These are phyloP conservation scores for Synanthedon myopaeformis DNA, from an alignment of 2,888 invertebrate species.

Conservation along the genomic window DNA sequence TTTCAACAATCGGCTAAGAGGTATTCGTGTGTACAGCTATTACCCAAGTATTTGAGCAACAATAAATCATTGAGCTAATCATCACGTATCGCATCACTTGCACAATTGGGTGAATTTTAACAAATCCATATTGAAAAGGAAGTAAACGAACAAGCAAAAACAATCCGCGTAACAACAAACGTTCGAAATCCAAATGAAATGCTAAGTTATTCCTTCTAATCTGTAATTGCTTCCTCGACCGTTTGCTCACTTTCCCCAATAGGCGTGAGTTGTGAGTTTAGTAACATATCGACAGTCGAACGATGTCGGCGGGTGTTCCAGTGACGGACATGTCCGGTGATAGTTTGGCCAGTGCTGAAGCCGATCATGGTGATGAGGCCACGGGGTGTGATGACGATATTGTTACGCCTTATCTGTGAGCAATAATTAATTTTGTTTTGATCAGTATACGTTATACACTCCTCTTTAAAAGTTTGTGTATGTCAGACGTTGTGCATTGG, in stretches of 20 bases:
- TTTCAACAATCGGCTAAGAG: too few relatives aligned
- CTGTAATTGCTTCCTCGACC: constrained; percentile 21
- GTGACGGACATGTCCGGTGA: constrained; percentile 40
- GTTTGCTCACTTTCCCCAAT: constrained; percentile 8
- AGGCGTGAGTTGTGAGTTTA: constrained; percentile 12
- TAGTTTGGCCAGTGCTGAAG: constrained; percentile 33
- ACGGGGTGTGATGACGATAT: constrained; percentile 12
- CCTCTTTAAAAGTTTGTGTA: neutral
- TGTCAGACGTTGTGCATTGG: too few relatives aligned
- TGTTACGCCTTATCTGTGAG: constrained; percentile 27
- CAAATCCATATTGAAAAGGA: neutral
- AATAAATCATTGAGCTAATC: neutral
- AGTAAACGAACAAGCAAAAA: neutral
- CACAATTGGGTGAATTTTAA: neutral
- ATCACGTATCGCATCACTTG: neutral
- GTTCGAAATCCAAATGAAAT: constrained; percentile 12
- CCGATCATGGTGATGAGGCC: neutral
- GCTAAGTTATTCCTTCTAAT: constrained; percentile 17
- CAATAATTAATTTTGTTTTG: constrained; percentile 1
- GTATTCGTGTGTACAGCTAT: too few relatives aligned
- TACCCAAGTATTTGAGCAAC: neutral
- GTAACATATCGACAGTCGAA: constrained; percentile 16
- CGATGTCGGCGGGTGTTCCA: constrained; percentile 12
- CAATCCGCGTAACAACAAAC: constrained; percentile 5
- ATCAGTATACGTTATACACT: neutral